Evolutionary conservation across 2,888 invertebrate genomes (phyloP).

Genomic region (Caenorhabditis plicata): DNA sequence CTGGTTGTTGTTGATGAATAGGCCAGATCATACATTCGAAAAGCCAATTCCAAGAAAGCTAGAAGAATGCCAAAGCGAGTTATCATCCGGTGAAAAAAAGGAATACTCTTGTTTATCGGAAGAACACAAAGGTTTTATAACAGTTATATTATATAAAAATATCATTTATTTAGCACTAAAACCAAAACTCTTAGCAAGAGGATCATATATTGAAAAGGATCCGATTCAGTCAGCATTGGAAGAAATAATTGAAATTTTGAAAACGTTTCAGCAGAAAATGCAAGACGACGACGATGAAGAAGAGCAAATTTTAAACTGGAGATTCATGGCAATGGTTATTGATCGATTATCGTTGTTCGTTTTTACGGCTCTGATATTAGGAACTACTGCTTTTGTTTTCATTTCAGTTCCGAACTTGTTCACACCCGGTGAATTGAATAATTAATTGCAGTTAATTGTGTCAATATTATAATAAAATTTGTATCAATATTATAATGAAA

Average conservation of each 20-base stretch:
- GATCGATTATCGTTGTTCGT: slow-evolving; percentile 60
- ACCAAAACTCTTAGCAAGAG: too few species aligned
- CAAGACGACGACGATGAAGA: slow-evolving; percentile 61
- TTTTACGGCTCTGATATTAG: slow-evolving; percentile 42
- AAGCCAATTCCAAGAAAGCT: background rate
- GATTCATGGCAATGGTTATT: slow-evolving; percentile 61
- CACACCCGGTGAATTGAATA: too few species aligned
- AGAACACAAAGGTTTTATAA: too few species aligned
- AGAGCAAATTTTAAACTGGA: slow-evolving; percentile 62
- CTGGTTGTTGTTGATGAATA: slow-evolving; percentile 48
- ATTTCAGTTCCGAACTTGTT: slow-evolving; percentile 7
- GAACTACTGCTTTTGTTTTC: slow-evolving; percentile 21
- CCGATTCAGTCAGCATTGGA: too few species aligned
- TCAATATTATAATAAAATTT: too few species aligned
- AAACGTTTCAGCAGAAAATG: slow-evolving; percentile 41
- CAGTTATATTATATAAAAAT: too few species aligned
- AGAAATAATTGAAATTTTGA: slow-evolving; percentile 21
- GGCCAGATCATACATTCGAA: slow-evolving; percentile 41
- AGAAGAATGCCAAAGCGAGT: background rate
- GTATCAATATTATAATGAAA: too few species aligned
- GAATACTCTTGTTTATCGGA: too few species aligned
- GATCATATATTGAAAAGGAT: too few species aligned
- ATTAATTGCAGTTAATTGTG: too few species aligned
- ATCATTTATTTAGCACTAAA: too few species aligned
- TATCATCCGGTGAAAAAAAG: too few species aligned